Evolutionary conservation across 2,888 invertebrate genomes (phyloP), one percentile per base, ranked within the genome.

Genomic region (Silvanus unidentatus): DNA sequence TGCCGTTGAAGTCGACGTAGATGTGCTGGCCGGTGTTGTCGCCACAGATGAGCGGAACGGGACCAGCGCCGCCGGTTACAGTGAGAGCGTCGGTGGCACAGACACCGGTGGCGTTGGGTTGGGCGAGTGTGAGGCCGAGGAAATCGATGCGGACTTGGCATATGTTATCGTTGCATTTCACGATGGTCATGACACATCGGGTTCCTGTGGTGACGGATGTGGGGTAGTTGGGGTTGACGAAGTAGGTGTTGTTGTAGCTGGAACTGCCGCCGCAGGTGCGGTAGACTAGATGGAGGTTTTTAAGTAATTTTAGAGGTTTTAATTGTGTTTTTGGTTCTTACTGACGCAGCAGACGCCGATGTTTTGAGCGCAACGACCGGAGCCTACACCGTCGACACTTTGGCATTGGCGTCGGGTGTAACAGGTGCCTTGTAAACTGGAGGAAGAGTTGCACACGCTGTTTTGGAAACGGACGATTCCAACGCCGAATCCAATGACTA

Each of bases 261-360:
- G 84, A 81, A 0, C 48, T 45, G 0, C 76, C 70, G 1, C 87
- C 87, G 55, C 90, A 90, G 0, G 81, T 74, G 55, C 80, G 77
- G 55, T 82, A 78, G 60, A 86, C 89, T 90, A 63, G 28, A 67
- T 69, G 43, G 5, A 11, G 30, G 9, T 22, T 39, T 39, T 6
- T 4, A 30, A 40, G 32, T 8, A 12, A 12, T 40, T 14, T 45
- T 15, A 16, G 13, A 43, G 12, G 8, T 44, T 30, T 28, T 34
- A 16, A 39, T 41, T 34, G 13, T 37, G 40, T 51, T 50, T 8
- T 10, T 48, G n/a, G n/a, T 37, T 75, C 81, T 80, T 74, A 91
- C 91, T 82, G 48, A 89, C 79, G 65, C 92, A 92, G 65, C 92
- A 92, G 44, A 86, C 79, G 2, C 90, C 91, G 59, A 86, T 79